Evolutionary conservation across 2,113 vertebrate genomes (phyloP), one percentile per base, ranked within the genome.

Genomic region (Panthera tigris): DNA sequence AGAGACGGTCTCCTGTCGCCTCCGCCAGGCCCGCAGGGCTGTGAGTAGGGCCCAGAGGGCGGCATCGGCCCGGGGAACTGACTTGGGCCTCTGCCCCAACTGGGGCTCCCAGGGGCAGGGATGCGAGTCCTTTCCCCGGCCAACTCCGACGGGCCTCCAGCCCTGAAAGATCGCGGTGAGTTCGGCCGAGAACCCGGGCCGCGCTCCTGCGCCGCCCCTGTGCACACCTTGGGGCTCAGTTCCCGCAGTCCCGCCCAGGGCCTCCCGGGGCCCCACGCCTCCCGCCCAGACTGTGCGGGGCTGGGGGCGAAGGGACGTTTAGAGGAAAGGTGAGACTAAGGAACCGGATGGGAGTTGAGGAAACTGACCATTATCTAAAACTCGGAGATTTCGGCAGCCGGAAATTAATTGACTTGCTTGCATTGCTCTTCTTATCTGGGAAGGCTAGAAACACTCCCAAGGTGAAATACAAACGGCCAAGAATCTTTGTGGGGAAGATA

Each of bases 381-480:
- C 94, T 33, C n/a, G 61, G 14, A 80, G 48, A 79, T 68, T 96
- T 95, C 66, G 33, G 84, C 84, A 96, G 63, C 87, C 57, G 36
- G 68, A 81, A 96, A n/a, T 82, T 79, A 74, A 95, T 89, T 45
- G 91, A 79, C 80, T 96, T 91, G 96, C 94, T 96, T 88, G 94
- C 84, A 96, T 96, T 95, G 97, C 92, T 89, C 89, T n/a, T 33
- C 69, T 97, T 96, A 94, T 97, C 95, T 91, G 23, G 0, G 45
- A 90, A 86, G 89, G 68, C 50, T 91, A 71, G 94, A 95, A 95
- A 69, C 90, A 50, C 80, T 97, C 87, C 89, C 97, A 85, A 97
- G 90, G 94, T 93, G 95, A 94, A 97, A 82, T 79, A 91, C 90
- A 78, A 96, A 95, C 92, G 69, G 45, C 48, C 33, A 45, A 52